Percentiles rank a stretch among this genome's conserved stretches.
Conservation (phyloP, 2,797 vertebrate genomes). For the Harpagifer antarcticus region DNA sequence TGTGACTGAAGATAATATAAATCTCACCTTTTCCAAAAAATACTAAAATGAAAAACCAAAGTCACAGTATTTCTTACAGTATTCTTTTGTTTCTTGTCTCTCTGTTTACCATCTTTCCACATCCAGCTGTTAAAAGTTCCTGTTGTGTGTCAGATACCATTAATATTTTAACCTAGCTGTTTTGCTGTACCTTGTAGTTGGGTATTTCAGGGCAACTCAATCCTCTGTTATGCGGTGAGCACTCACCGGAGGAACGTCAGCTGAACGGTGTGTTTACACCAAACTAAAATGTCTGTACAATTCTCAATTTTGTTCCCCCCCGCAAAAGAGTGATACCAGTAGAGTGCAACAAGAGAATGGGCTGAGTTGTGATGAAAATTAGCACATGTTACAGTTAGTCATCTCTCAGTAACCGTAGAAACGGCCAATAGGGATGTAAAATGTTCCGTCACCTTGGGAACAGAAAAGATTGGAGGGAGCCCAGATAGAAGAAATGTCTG, state of each 20-base stretch:
- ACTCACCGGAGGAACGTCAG: conserved; percentile 25
- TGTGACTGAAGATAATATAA: not conserved
- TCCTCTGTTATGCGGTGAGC: conserved; percentile 27
- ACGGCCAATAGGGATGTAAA: conserved; percentile 54
- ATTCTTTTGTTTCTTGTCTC: conserved; percentile 1
- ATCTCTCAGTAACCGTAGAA: conserved; percentile 71
- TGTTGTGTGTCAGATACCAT: not conserved
- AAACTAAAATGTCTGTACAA: conserved; percentile 5
- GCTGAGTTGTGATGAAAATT: conserved; percentile 39
- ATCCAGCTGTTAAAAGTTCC: conserved; percentile 16
- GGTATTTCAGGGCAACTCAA: conserved; percentile 5
- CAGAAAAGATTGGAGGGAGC: conserved; percentile 38
- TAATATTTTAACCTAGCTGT: conserved; percentile 13
- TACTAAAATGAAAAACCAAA: not conserved
- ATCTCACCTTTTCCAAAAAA: not conserved
- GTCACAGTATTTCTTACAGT: not conserved
- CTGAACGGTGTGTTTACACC: conserved; percentile 19
- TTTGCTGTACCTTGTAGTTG: conserved; percentile 6
- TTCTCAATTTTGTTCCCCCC: not conserved
- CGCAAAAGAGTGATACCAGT: conserved; percentile 20
- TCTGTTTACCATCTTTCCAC: conserved; percentile 30
- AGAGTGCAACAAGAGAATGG: not conserved
- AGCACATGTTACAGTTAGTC: conserved; percentile 61
- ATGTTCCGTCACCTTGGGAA: conserved; percentile 69
- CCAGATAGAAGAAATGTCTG: conserved; percentile 41